Evolutionary conservation across 1,140 invertebrate genomes (phyloP).

Genomic region (Pteromalus puparum): DNA sequence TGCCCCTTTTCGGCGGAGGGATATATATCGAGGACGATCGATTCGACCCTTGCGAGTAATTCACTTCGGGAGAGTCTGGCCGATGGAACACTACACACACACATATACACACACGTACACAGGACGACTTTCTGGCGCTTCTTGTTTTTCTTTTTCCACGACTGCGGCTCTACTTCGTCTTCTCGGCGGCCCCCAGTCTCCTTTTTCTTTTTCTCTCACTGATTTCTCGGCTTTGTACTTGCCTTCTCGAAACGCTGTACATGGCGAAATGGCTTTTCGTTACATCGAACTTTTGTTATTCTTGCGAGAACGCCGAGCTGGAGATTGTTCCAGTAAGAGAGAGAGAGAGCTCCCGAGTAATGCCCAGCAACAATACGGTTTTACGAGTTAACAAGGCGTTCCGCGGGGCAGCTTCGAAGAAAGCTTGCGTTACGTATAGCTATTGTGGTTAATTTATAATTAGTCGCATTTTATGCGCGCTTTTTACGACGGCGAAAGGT

Average conservation of each 20-base stretch:
- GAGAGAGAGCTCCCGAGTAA: too few species aligned
- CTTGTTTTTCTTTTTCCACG: not conserved
- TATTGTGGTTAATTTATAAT: too few species aligned
- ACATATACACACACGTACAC: not conserved
- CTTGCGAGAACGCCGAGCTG: not conserved
- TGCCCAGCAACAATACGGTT: too few species aligned
- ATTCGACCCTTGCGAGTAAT: constrained; percentile 34
- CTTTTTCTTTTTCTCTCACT: constrained; percentile 9
- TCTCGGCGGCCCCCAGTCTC: not conserved
- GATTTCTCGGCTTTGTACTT: constrained; percentile 3
- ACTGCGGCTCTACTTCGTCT: not conserved
- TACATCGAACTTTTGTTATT: constrained; percentile 22
- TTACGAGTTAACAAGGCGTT: too few species aligned
- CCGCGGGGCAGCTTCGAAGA: too few species aligned
- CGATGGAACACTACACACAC: not conserved
- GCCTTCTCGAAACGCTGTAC: not conserved
- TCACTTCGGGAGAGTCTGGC: constrained; percentile 43
- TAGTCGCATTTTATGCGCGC: too few species aligned
- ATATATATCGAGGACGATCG: constrained; percentile 29
- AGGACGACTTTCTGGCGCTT: not conserved
- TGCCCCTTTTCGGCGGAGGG: not conserved
- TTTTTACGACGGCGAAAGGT: too few species aligned
- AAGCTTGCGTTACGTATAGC: too few species aligned
- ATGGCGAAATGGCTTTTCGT: constrained; percentile 33
- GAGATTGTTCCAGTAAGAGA: not conserved